Evolutionary conservation across 37 sponge, comb jelly and placozoan genomes (phyloP).

Genomic region (Dysidea cf. avara): DNA sequence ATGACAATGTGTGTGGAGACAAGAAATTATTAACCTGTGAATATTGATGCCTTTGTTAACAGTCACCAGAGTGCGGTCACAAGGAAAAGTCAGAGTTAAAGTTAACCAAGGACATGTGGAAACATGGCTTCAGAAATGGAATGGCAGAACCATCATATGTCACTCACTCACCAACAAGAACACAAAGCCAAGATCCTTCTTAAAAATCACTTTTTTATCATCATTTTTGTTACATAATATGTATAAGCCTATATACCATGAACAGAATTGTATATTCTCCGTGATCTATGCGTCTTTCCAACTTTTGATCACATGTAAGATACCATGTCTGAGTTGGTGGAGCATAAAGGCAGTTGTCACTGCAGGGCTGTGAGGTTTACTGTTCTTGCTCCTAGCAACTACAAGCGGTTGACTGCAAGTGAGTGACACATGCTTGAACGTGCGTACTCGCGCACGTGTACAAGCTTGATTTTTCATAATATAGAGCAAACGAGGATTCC

Average conservation of each 20-base stretch:
- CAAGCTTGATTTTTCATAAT: no score
- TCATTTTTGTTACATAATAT: background rate
- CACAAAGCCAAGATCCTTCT: no score
- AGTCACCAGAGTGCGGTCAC: slow-evolving; percentile 91
- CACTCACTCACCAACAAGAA: no score
- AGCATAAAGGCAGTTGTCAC: slow-evolving; percentile 90
- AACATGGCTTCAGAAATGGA: slow-evolving; percentile 88
- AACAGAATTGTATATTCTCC: no score
- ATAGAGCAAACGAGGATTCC: no score
- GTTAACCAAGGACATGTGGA: slow-evolving; percentile 87
- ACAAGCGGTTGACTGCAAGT: slow-evolving; percentile 86
- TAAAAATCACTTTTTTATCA: no score
- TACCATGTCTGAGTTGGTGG: slow-evolving; percentile 16
- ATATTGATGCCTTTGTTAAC: no score
- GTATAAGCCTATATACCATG: background rate
- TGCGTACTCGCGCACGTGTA: background rate
- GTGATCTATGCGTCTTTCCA: background rate
- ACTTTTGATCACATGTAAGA: background rate
- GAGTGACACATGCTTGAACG: background rate
- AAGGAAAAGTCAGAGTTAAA: slow-evolving; percentile 74
- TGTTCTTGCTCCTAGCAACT: slow-evolving; percentile 69
- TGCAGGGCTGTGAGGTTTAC: slow-evolving; percentile 88
- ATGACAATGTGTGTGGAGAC: no score
- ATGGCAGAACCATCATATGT: slow-evolving; percentile 16
- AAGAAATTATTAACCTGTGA: no score